These are phyloP conservation scores for Ia io DNA, from an alignment of 2,113 vertebrate genomes.

Conservation along the genomic window DNA sequence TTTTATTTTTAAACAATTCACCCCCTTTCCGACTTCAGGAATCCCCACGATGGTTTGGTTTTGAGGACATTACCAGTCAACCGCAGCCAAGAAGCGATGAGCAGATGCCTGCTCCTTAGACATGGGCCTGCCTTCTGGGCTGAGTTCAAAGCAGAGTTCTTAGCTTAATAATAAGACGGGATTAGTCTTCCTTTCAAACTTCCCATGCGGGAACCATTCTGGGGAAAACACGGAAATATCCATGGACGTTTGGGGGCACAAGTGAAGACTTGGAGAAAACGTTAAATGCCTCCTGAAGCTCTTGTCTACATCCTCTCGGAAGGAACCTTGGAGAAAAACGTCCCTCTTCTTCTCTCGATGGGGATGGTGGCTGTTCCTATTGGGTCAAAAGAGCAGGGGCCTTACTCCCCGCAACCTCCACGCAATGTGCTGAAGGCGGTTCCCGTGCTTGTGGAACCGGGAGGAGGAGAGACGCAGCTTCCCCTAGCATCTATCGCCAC, in stretches of 20 bases:
- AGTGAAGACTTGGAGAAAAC: background rate
- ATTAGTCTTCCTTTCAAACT: background rate
- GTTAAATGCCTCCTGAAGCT: background rate
- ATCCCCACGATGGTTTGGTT: slow-evolving; percentile 71
- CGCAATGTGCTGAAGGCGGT: background rate
- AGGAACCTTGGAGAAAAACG: background rate
- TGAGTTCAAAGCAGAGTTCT: slow-evolving; percentile 43
- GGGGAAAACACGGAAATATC: background rate
- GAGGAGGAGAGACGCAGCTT: background rate
- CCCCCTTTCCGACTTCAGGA: slow-evolving; percentile 71
- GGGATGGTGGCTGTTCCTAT: background rate
- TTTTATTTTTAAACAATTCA: slow-evolving; percentile 60
- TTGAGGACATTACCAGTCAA: slow-evolving; percentile 45
- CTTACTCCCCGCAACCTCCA: background rate
- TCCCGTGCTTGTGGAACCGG: background rate
- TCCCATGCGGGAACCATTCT: background rate
- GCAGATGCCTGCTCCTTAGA: background rate
- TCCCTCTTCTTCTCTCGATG: background rate
- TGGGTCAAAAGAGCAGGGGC: background rate
- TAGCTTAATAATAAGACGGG: background rate
- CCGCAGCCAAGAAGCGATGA: slow-evolving; percentile 50
- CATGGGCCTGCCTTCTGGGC: background rate
- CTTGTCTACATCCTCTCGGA: background rate
- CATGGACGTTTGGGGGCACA: background rate
- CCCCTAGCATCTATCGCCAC: background rate